Conservation (phyloP, 2,888 invertebrate genomes). For the Archaeoteleia sp. region DNA sequence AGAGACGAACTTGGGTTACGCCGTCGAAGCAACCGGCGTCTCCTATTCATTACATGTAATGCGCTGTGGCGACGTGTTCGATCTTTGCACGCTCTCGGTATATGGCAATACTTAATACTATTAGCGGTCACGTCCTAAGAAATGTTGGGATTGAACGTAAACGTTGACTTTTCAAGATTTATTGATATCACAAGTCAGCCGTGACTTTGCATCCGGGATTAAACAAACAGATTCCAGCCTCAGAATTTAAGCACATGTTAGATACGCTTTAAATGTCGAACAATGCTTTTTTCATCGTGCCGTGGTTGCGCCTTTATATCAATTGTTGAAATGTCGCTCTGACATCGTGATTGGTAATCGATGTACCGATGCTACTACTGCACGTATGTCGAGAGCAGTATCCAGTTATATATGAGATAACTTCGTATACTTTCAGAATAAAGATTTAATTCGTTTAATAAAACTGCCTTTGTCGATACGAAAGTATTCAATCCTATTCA, state of each 20-base stretch:
- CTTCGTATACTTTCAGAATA: too few relatives aligned
- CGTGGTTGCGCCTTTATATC: not conserved
- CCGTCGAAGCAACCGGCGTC: conserved; percentile 22
- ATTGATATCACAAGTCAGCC: conserved; percentile 48
- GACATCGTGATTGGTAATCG: not conserved
- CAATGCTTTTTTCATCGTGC: conserved; percentile 22
- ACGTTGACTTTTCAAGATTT: conserved; percentile 50
- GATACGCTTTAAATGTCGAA: conserved; percentile 42
- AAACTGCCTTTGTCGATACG: too few relatives aligned
- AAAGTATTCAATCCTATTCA: too few relatives aligned
- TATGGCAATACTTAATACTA: conserved; percentile 47
- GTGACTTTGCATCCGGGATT: conserved; percentile 51
- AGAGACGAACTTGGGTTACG: conserved; percentile 25
- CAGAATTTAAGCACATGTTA: conserved; percentile 36
- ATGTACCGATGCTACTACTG: not conserved
- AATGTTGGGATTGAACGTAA: conserved; percentile 42
- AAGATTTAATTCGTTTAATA: too few relatives aligned
- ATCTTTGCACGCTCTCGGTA: conserved; percentile 49
- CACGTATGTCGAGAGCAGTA: too few relatives aligned
- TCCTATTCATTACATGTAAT: conserved; percentile 43
- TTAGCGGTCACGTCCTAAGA: conserved; percentile 45
- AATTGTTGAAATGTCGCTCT: not conserved
- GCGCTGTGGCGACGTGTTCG: conserved; percentile 26
- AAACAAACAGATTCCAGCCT: conserved; percentile 44
- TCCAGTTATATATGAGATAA: too few relatives aligned